Percentiles rank a stretch among this genome's conserved stretches.
These are phyloP conservation scores for Cephalopterus ornatus DNA, from an alignment of 2,113 vertebrate species.

Conservation along the genomic window DNA sequence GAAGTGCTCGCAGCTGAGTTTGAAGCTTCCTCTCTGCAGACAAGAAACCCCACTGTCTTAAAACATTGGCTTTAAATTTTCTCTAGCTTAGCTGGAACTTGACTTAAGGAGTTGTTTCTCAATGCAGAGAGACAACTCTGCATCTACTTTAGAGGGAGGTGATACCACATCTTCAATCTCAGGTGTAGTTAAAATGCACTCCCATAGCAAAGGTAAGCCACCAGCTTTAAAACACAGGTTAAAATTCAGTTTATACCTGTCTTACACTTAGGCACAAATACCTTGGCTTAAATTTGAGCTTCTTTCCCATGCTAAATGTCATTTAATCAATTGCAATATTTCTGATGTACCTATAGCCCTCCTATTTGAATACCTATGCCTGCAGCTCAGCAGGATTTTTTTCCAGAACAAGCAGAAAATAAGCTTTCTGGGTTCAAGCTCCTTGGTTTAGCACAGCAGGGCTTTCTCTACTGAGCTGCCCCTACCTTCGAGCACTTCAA, in stretches of 20 bases:
- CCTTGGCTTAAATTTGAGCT: neutral
- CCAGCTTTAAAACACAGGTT: neutral
- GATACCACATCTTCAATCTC: neutral
- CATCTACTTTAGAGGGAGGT: neutral
- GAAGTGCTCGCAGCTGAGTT: slow-evolving; percentile 41
- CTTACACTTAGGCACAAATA: neutral
- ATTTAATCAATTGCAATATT: neutral
- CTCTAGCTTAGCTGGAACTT: slow-evolving; percentile 5
- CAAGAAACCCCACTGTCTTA: neutral
- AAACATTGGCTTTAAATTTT: slow-evolving; percentile 29
- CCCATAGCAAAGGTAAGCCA: neutral
- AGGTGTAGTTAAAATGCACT: neutral
- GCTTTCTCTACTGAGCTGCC: neutral
- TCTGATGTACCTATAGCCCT: neutral
- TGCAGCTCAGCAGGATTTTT: neutral
- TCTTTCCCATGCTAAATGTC: neutral
- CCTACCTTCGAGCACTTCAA: slow-evolving; percentile 33
- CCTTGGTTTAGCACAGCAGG: slow-evolving; percentile 13
- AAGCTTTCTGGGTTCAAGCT: neutral
- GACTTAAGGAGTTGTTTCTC: neutral
- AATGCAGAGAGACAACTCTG: neutral
- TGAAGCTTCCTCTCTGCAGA: slow-evolving; percentile 14
- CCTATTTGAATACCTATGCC: neutral
- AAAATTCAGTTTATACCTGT: neutral
- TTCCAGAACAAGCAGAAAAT: slow-evolving; percentile 2